Evolutionary conservation across 2,797 vertebrate species (phyloP), one percentile per base, ranked within the genome.

Genomic region (Tapirus indicus): DNA sequence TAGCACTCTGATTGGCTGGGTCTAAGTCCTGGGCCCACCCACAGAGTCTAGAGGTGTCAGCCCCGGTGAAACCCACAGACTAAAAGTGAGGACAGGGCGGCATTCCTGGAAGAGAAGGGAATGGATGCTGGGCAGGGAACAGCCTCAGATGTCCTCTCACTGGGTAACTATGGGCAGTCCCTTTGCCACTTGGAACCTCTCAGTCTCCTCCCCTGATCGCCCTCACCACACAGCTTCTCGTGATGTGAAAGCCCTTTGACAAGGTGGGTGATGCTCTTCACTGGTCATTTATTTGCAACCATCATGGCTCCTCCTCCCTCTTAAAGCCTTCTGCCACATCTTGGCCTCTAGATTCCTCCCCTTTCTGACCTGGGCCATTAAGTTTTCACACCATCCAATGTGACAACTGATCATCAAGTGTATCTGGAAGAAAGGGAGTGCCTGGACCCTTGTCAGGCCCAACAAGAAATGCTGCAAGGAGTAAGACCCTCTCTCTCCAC

Each of bases 391-490:
- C 14, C 85, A 74, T 5, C 3, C 2, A 41, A 49, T 5, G 12
- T 62, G 72, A 91, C 62, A 66, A n/a, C 54, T 35, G 75, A 52
- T 66, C 12, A 52, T 27, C 27, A 64, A 35, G 41, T 88, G 6
- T 66, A 68, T 41, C 32, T 79, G n/a, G 47, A 78, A 56, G 9
- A 77, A 56, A 92, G 83, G 93, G 47, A 35, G 27, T 49, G 16
- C 10, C 27, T 71, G 29, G 16, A 62, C 5, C 49, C 62, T 56
- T 68, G n/a, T 66, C 88, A 92, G 56, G 44, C 35, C 62, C 78
- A 87, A 74, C 68, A 88, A 80, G 64, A 95, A 92, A 90, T 69
- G 58, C 11, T 41, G 25, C 18, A 38, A 20, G 72, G 77, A 96
- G 1, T 75, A 78, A 80, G 79, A 79, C 11, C 49, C 18, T 49